Evolutionary conservation across 2,113 vertebrate species (phyloP), one percentile per base, ranked within the genome.

Genomic region (Oenanthe oenanthe): DNA sequence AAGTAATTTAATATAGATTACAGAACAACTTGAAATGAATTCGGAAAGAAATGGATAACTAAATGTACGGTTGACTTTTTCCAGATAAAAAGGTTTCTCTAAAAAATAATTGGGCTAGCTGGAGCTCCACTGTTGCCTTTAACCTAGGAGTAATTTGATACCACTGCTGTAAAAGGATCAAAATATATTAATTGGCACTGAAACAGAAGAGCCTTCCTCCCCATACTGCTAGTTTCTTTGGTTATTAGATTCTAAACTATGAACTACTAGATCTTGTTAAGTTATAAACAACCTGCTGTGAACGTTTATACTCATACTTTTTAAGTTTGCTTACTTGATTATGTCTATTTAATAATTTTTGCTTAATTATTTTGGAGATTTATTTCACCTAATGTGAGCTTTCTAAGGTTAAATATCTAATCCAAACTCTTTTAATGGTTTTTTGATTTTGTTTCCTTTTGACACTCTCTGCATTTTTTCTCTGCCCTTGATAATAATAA

Each of bases 1-100:
- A 84, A 75, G 66, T 65, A 92, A 80, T 94, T 83, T 70, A 94
- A 83, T 92, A 58, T 8, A 80, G 54, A 82, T 76, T 90, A 58
- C 38, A 85, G 78, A 92, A 47, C 17, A 92, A 66, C 63, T 88
- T 79, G 47, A 92, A 88, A 65, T 79, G 31, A 48, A 42, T 88
- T 89, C 85, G 67, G 62, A 62, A 85, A 45, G n/a, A 66, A 92
- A 62, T 43, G 38, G 9, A 12, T 50, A n/a, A 66, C 68, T 77
- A 19, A 70, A 45, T 84, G 17, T 21, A 38, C 9, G 2, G 12
- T 32, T 82, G 54, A 10, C 12, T 92, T 82, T 81, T 91, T 65
- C 50, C 28, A 54, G 50, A 57, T 48, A 47, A 76, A 88, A 68
- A 83, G 4, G 4, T 61, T 94, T 73, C 15, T 82, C 38, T 85